Evolutionary conservation across 2,113 vertebrate genomes (phyloP).

Genomic region (Lamprotornis superbus): DNA sequence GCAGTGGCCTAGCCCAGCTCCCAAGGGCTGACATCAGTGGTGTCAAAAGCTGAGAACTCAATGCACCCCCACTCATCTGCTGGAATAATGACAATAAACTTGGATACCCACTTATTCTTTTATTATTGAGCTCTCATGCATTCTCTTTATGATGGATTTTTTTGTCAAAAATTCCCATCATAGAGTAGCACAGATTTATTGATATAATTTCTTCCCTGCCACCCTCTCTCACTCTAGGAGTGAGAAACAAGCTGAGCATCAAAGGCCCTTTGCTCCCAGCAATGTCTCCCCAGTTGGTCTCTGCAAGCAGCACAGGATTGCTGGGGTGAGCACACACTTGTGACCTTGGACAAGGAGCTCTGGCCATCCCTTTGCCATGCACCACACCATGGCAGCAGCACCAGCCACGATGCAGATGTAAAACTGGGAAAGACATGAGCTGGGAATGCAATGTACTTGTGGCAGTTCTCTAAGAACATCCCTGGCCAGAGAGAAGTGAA

Average conservation of each 20-base stretch:
- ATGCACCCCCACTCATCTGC: background rate
- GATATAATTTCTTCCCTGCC: background rate
- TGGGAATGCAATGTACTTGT: background rate
- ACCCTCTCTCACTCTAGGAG: background rate
- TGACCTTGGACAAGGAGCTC: background rate
- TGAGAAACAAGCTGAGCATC: background rate
- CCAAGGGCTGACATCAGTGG: background rate
- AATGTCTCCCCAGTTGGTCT: background rate
- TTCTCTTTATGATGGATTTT: background rate
- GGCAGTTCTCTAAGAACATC: background rate
- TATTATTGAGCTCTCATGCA: background rate
- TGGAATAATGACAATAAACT: background rate
- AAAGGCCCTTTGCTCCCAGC: background rate
- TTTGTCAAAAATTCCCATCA: background rate
- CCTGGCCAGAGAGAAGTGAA: background rate
- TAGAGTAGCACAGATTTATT: background rate
- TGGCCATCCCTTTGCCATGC: background rate
- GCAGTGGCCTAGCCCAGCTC: background rate
- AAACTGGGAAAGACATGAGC: background rate
- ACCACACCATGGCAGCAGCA: background rate
- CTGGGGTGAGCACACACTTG: background rate
- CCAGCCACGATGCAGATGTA: rapidly evolving
- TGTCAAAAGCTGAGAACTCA: background rate
- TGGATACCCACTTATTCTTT: background rate
- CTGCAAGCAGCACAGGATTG: background rate